Percentiles rank a stretch among this genome's conserved stretches.
phyloP scores from a whole-genome alignment of 2,888 invertebrate species.

The Macrophya annulata region DNA sequence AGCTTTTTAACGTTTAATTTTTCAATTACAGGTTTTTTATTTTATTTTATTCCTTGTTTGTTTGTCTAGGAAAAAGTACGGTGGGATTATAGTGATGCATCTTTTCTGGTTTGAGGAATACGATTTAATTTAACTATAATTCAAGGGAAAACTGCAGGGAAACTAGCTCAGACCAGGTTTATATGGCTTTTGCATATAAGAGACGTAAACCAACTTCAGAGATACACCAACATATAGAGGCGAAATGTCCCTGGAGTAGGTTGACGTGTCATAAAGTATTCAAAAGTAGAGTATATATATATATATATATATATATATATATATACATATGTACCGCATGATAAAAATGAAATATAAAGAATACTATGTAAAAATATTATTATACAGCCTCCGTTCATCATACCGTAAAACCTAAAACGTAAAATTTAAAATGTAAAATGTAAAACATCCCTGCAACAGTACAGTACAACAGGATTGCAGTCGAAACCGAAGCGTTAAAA shows the following conservation, averaged over 20 bases:
- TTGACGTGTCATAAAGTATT: conserved; percentile 33
- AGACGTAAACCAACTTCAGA: conserved; percentile 18
- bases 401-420: conserved; percentile 6
- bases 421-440: neutral
- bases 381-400: neutral
- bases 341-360: conserved; percentile 33
- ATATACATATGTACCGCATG: conserved; percentile 17
- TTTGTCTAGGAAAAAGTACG: neutral
- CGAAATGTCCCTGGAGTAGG: conserved; percentile 18
- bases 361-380: conserved; percentile 25
- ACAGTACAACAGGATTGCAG: neutral
- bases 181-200: conserved; percentile 27
- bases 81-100: neutral
- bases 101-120: neutral
- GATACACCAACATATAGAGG: neutral
- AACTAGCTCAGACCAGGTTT: conserved; percentile 1
- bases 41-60: neutral
- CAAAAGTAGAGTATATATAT: conserved; percentile 21
- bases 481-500: neutral
- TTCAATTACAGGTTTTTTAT: no score
- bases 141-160: neutral
- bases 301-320: no score
- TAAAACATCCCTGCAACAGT: neutral
- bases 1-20: no score
- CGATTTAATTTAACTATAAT: neutral